Percentiles rank a stretch among this genome's conserved stretches.
These are phyloP conservation scores for Plectus sambesii DNA, from an alignment of 1,140 invertebrate genomes.

Conservation along the genomic window DNA sequence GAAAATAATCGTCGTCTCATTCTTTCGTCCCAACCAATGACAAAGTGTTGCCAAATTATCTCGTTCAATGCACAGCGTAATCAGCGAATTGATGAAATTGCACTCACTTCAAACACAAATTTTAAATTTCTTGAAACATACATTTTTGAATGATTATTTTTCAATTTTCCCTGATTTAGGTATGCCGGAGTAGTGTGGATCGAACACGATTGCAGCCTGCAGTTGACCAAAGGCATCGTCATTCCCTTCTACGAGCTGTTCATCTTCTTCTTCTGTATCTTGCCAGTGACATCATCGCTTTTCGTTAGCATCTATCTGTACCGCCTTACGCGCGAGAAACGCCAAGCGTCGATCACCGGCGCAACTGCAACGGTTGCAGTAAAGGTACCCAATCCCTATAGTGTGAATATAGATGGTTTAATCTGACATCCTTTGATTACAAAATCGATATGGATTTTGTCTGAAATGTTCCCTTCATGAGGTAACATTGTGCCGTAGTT, in stretches of 20 bases:
- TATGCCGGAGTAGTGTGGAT: no score
- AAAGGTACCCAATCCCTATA: constrained; percentile 37
- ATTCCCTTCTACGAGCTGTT: constrained; percentile 40
- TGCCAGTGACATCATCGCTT: constrained; percentile 42
- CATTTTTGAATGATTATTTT: no score
- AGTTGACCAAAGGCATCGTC: constrained; percentile 28
- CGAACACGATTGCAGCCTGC: no score
- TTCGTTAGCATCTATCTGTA: constrained; percentile 45
- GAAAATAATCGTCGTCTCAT: no score
- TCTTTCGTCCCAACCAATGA: no score
- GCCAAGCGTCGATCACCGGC: constrained; percentile 22
- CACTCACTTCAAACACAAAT: no score
- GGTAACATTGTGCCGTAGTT: no score
- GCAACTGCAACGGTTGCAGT: constrained; percentile 17
- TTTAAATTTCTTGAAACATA: constrained; percentile 14
- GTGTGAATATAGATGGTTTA: constrained; percentile 31
- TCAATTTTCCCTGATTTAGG: no score
- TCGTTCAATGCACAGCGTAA: no score
- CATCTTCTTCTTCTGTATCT: constrained; percentile 40
- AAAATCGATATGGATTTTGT: background rate
- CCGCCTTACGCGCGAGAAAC: constrained; percentile 39
- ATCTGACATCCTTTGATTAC: background rate
- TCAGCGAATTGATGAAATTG: no score
- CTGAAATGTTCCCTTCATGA: no score
- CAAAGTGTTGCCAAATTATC: no score